Evolutionary conservation across 2,888 invertebrate genomes (phyloP), one percentile per base, ranked within the genome.

Genomic region (Agrotis ipsilon): DNA sequence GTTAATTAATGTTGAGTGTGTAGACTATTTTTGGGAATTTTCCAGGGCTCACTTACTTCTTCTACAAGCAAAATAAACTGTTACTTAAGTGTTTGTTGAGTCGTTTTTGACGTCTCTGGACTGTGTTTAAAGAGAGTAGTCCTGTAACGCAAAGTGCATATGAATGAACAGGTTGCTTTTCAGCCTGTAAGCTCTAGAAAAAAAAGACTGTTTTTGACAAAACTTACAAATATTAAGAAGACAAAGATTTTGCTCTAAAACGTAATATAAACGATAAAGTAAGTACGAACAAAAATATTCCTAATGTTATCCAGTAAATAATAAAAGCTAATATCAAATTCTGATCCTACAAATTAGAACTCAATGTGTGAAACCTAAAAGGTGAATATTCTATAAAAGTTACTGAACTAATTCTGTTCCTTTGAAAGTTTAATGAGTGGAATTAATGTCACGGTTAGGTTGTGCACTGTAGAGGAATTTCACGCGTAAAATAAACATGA

Each of bases 341-440:
- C 14, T 0, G 0, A 2, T 0, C 43, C 58, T 58, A n/a, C 55
- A 16, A 71, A 62, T 67, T 45, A 67, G 13, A 45, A 57, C 67
- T 67, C 52, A 78, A 61, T 24, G 0, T 0, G 0, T 0, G 0
- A 16, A 0, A 0, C 0, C 0, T n/a, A n/a, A 45, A 54, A 60
- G 67, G n/a, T n/a, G 46, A 68, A 55, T 57, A 43, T 81, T 43
- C 11, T 32, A 39, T 58, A 24, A 51, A 48, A 48, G 11, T 70
- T 65, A 64, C 55, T 68, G 27, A 66, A 48, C 63, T 67, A 61
- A 68, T 75, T 65, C 27, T 48, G 63, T 69, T 73, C 82, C 82
- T 76, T 84, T 72, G 75, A 72, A 76, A 73, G 68, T 75, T 76
- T 70, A 81, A 79, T 84, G 84, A 81, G 82, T 81, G 75, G 81